Evolutionary conservation across 2,797 vertebrate genomes (phyloP), one percentile per base, ranked within the genome.

Genomic region (Leptatherina wallacei): DNA sequence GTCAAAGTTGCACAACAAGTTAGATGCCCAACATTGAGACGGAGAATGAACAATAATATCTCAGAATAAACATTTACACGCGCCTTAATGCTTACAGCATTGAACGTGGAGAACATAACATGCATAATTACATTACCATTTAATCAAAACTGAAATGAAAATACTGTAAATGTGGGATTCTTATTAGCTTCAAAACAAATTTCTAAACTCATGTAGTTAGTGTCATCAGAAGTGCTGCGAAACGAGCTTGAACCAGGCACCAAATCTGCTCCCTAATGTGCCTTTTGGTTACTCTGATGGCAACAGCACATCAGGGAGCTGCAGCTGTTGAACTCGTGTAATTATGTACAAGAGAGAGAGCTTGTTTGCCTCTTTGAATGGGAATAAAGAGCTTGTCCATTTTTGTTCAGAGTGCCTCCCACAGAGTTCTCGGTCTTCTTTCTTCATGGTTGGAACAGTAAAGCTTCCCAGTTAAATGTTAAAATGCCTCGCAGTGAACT

Each of bases 371-470:
- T 70, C 51, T 79, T 57, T 67, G 57, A 47, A 54, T 35, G 29
- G 54, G 74, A 85, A 70, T 54, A 66, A 71, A 83, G 20, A 66
- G 55, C n/a, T 18, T 29, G 32, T 42, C 4, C 2, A 32, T 77
- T 81, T 38, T 65, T 57, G 27, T 76, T 66, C 18, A 61, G 67
- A 75, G 40, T 20, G 35, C 40, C 2, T 79, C 55, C 54, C 27
- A 60, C 38, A 16, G 0, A 54, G 52, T 33, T 42, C 40, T 42
- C 18, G 40, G 40, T 44, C 42, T 44, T 44, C 13, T 44, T 4
- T 18, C 40, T 5, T 42, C 40, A 18, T 20, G 42, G 42, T 44
- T 20, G 6, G 18, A 44, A 44, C 42, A 20, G 18, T 7, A 1
- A 14, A 61, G 29, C 29, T 24, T 32, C 18, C 6, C 3, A 32